Conservation (phyloP, 2,888 invertebrate species). For the Fragum whitleyi region DNA sequence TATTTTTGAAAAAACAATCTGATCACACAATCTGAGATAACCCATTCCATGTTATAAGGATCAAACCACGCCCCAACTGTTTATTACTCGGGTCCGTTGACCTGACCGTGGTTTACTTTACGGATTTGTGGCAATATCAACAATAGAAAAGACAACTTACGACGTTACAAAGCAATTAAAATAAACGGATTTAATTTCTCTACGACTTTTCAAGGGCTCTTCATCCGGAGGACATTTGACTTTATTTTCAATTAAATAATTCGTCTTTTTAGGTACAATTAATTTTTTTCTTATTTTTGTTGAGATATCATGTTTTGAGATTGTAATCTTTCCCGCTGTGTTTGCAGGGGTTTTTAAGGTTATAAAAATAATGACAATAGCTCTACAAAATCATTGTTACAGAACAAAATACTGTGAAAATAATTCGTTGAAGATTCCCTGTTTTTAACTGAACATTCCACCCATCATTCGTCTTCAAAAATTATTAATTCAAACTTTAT, state of each 20-base stretch:
- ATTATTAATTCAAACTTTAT: no score
- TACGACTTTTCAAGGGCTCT: constrained; percentile 19
- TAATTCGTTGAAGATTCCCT: no score
- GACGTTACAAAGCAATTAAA: constrained; percentile 18
- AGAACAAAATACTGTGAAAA: no score
- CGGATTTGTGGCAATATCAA: constrained; percentile 9
- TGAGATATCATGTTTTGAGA: constrained; percentile 11
- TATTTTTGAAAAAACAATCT: no score
- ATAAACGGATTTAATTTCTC: constrained; percentile 14
- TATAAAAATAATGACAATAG: neutral
- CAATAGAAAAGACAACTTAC: constrained; percentile 8
- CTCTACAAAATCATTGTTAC: no score
- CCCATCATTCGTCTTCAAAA: no score
- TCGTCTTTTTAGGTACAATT: neutral
- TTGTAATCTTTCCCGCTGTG: constrained; percentile 8
- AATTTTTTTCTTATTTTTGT: constrained; percentile 3
- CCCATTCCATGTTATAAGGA: no score
- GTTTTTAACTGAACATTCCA: no score
- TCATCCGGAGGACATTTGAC: constrained; percentile 9
- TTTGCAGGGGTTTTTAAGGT: neutral
- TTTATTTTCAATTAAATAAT: constrained; percentile 29
- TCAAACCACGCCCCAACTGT: constrained; percentile 17
- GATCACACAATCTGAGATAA: no score
- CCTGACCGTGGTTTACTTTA: constrained; percentile 8
- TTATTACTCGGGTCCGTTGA: constrained; percentile 16